Base-by-base conservation (phyloP, 1,140 invertebrate genomes). In the Himalopsyche phryganea region DNA sequence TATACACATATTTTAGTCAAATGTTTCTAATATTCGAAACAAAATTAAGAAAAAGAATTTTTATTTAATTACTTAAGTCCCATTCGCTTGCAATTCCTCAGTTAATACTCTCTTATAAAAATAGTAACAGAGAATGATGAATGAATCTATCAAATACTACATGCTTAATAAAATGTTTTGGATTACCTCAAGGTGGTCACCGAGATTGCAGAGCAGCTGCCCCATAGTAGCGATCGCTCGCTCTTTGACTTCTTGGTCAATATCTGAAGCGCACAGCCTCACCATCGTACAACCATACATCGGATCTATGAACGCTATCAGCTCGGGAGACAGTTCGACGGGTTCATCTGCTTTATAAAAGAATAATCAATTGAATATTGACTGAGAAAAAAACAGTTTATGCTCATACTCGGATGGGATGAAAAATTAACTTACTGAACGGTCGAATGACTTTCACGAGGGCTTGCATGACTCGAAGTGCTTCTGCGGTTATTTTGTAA, bases 171-270 rank as follows among this genome's bases (percentile, higher is more conserved):
- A n/a, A n/a, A n/a, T n/a, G n/a, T n/a, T n/a, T n/a, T 45, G 42
- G 20, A 46, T 56, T 57, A 78, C 75, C 66, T 83, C 76, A 36
- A 92, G 71, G 67, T 83, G 83, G 72, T 98, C 94, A 6, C 94
- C 95, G 54, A 97, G 85, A 70, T 94, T 91, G 56, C 90, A 89
- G 20, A 98, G 85, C 38, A 98, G 91, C 73, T 96, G 94, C 17
- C 94, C 95, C 90, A 97, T 97, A 67, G 95, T 96, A 1, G 94
- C 90, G 55, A 98, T 98, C 4, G 96, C 95, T 54, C 95, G 82
- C 70, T 98, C 96, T 71, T 98, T 98, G 0, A 98, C 96, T 80
- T 98, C 96, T 71, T 98, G 96, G 78, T 98, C 95, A 65, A 98
- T 95, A 71, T 98, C 95, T 0, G 95, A 88, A n/a, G 96, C 93